A percentile compares a stretch with the other conserved stretches of the same genome.
Evolutionary conservation across 2,888 invertebrate species (phyloP).

Genomic region (Noctua comes): DNA sequence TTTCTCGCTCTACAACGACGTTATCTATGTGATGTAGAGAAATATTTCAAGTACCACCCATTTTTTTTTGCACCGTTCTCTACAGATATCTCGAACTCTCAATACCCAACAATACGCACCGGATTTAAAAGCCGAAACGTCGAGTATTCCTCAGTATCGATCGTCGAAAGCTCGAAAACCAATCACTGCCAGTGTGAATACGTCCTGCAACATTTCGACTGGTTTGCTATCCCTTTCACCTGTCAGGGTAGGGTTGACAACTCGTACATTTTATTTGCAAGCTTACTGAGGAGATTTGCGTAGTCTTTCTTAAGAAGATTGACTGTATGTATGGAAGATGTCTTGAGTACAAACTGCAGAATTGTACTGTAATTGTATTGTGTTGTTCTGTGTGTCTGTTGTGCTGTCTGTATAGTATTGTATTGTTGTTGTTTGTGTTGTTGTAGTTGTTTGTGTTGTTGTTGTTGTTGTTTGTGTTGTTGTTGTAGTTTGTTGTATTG

Average conservation of each 20-base stretch:
- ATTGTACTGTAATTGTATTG: too few species aligned
- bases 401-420: too few species aligned
- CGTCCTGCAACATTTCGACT: conserved; percentile 58
- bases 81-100: not conserved
- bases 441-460: too few species aligned
- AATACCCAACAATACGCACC: not conserved
- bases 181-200: conserved; percentile 59
- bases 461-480: too few species aligned
- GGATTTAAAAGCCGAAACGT: not conserved
- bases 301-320: not conserved
- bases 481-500: too few species aligned
- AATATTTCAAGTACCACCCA: not conserved
- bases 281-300: not conserved
- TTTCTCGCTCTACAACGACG: too few species aligned
- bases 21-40: too few species aligned
- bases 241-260: conserved; percentile 52
- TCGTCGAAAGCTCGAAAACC: conserved; percentile 52
- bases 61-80: not conserved
- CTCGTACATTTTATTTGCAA: conserved; percentile 9
- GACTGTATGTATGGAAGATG: not conserved
- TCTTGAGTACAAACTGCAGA: not conserved
- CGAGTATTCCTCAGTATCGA: conserved; percentile 10
- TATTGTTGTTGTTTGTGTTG: too few species aligned
- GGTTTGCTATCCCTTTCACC: conserved; percentile 42
- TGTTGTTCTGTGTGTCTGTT: too few species aligned